Base-by-base conservation (phyloP, 1,140 invertebrate species). In the Drosophila lacteicornis region DNA sequence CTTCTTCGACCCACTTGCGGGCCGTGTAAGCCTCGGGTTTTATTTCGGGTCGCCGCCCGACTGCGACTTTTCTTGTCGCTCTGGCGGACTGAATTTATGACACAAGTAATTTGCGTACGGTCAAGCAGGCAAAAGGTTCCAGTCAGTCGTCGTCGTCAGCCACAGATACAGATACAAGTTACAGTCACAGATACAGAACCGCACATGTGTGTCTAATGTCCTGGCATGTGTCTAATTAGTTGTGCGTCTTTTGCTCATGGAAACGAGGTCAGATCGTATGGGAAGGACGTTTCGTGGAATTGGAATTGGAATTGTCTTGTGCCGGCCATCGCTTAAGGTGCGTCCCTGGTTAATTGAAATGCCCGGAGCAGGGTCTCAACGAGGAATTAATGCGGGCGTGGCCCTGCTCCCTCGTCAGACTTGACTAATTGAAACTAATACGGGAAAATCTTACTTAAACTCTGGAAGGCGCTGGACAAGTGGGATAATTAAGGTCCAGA, bases 81-180 rank as follows among this genome's bases (percentile, higher is more conserved):
- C 61, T 56, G 43, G 59, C 53, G 65, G 57, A 38, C 60, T 59
- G 75, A 90, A 91, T 90, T 90, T 90, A 90, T 90, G 85, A 90
- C 86, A 90, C 79, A 90, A 90, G 86, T 90, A 85, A 90, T 90
- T 90, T 90, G 85, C 79, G 86, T 91, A 90, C 86, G 85, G 85
- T 90, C 85, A 87, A 88, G 84, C 80, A 68, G 61, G 55, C 71
- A 68, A 55, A 60, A 46, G 43, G 53, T 40, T 74, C 40, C 49
- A 60, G 43, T 45, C 46, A 78, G 51, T 65, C 74, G 51, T 65
- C 74, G 59, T 51, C 46, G 22, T 25, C 33, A 55, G 9, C 53
- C 15, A 71, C 49, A 45, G 9, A 53, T 27, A 53, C 42, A 59
- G n/a, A 25, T 22, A 46, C 43, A 27, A 56, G 57, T 0, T 38